Conservation (phyloP, 2,113 vertebrate genomes). For the Laticauda laticaudata region DNA sequence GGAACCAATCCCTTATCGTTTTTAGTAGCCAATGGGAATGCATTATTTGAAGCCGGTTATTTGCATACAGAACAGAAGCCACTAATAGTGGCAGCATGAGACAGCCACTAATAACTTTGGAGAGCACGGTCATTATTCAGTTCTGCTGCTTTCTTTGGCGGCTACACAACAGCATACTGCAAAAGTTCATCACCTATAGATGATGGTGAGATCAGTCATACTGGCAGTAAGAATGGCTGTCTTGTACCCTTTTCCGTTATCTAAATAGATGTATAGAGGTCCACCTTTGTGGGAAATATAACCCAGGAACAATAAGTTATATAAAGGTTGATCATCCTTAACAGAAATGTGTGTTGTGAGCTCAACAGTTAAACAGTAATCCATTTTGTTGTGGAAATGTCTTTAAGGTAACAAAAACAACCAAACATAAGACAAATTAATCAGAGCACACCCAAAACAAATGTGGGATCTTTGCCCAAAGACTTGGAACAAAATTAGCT, state of each 20-base stretch:
- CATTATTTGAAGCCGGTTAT: too few relatives aligned
- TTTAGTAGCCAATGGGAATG: too few relatives aligned
- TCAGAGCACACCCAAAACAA: constrained; percentile 12
- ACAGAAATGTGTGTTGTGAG: neutral
- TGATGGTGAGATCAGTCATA: neutral
- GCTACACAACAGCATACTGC: neutral
- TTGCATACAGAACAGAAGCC: too few relatives aligned
- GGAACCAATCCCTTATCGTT: too few relatives aligned
- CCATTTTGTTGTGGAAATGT: neutral
- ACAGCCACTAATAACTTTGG: neutral
- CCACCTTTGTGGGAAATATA: neutral
- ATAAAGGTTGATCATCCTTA: neutral
- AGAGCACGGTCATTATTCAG: neutral
- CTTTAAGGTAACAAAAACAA: neutral
- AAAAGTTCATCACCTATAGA: neutral
- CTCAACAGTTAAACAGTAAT: neutral
- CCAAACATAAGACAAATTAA: neutral
- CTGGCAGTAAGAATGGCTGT: neutral
- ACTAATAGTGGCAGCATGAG: too few relatives aligned
- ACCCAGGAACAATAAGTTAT: neutral
- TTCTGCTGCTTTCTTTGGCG: neutral
- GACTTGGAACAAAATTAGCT: neutral
- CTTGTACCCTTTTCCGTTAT: neutral
- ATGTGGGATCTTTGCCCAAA: neutral
- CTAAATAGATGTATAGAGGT: neutral